A percentile compares a stretch with the other conserved stretches of the same genome.
Evolutionary conservation across 2,797 vertebrate species (phyloP).

Genomic region (Anguilla marmorata): DNA sequence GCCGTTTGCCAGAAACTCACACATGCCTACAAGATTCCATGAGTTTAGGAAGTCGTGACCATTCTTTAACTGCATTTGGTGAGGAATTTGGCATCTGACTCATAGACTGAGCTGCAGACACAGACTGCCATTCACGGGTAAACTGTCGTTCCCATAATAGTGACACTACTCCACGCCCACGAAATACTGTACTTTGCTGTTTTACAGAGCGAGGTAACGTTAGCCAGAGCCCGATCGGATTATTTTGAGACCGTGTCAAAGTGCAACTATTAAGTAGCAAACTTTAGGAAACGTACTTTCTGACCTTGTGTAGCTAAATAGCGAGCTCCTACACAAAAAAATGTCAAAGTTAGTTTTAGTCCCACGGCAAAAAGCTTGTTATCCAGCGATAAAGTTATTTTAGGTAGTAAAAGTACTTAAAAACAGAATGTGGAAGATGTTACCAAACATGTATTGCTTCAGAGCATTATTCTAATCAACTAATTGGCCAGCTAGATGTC

Average conservation of each 20-base stretch:
- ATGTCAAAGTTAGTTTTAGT: background rate
- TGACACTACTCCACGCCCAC: background rate
- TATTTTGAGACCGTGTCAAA: too few species aligned
- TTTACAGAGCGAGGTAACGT: background rate
- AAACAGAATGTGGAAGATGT: background rate
- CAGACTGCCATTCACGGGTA: background rate
- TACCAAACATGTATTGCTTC: background rate
- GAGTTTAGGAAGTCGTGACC: background rate
- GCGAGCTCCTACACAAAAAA: background rate
- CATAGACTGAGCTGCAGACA: background rate
- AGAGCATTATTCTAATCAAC: background rate
- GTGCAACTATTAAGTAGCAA: background rate
- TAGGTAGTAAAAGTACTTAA: background rate
- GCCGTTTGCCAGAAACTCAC: background rate
- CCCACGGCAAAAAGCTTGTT: background rate
- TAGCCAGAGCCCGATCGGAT: too few species aligned
- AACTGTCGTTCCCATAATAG: background rate
- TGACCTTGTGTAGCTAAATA: background rate
- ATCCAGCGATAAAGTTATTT: background rate
- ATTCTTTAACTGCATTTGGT: background rate
- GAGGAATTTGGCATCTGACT: constrained; percentile 7
- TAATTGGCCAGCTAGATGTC: background rate
- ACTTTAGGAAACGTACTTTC: background rate
- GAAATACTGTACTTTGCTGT: background rate
- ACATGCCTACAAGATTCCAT: background rate